Percentiles rank a stretch among this genome's conserved stretches.
Evolutionary conservation across 2,113 vertebrate genomes (phyloP).

Genomic region (Hemiscyllium ocellatum): DNA sequence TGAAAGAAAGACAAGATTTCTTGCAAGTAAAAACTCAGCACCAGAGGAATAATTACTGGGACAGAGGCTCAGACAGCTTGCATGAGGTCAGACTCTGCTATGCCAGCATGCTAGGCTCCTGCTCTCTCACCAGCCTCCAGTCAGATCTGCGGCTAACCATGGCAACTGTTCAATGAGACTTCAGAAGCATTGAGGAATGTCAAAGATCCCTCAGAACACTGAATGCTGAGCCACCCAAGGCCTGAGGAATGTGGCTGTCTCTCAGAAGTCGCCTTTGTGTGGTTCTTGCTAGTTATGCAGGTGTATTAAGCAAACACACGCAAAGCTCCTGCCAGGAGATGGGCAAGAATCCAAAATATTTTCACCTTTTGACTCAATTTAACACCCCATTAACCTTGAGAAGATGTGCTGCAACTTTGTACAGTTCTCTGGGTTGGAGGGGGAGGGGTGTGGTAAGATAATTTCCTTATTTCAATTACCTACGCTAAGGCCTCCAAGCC

Average conservation of each 20-base stretch:
- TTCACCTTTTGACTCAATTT: constrained; percentile 27
- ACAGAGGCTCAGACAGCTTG: background rate
- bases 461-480: background rate
- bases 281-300: constrained; percentile 10
- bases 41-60: background rate
- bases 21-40: background rate
- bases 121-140: background rate
- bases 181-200: constrained; percentile 30
- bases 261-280: constrained; percentile 23
- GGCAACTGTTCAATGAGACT: constrained; percentile 27
- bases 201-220: constrained; percentile 25
- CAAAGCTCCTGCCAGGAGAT: constrained; percentile 20
- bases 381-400: background rate
- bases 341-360: background rate
- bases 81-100: background rate
- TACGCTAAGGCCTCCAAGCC: background rate
- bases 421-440: background rate
- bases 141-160: constrained; percentile 23
- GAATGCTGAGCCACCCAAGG: constrained; percentile 8
- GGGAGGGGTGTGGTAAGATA: background rate
- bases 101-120: background rate
- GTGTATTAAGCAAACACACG: constrained; percentile 20
- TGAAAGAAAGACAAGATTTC: background rate
- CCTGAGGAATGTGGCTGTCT: background rate
- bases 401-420: background rate